These are phyloP conservation scores for Ptychoptera contaminata DNA, from an alignment of 2,888 invertebrate genomes.

Conservation along the genomic window DNA sequence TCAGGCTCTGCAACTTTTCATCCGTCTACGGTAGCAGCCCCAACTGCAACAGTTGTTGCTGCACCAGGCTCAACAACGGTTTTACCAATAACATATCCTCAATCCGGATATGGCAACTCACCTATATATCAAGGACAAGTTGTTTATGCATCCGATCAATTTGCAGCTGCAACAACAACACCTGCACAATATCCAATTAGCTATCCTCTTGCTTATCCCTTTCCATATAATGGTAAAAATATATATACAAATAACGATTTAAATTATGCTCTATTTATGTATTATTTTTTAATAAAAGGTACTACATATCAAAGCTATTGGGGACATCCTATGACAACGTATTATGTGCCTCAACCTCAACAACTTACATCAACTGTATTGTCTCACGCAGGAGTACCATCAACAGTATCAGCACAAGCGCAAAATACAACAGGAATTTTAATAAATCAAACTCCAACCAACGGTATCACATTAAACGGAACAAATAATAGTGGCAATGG, in stretches of 20 bases:
- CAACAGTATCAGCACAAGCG: slow-evolving; percentile 4
- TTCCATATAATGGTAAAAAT: slow-evolving; percentile 25
- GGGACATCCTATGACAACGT: slow-evolving; percentile 27
- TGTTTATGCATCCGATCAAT: slow-evolving; percentile 27
- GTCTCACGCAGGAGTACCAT: slow-evolving; percentile 11
- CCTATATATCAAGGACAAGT: slow-evolving; percentile 29
- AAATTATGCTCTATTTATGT: not conserved
- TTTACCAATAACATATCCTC: slow-evolving; percentile 27
- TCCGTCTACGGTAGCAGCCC: slow-evolving; percentile 17
- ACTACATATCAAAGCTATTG: slow-evolving; percentile 19
- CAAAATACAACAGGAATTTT: slow-evolving; percentile 20
- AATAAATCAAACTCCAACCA: slow-evolving; percentile 3
- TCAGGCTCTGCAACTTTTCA: slow-evolving; percentile 23
- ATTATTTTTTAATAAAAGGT: slow-evolving; percentile 1
- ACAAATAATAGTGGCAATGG: slow-evolving; percentile 7
- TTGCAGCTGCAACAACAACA: slow-evolving; percentile 17
- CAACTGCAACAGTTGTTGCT: slow-evolving; percentile 18
- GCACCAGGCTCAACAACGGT: slow-evolving; percentile 22
- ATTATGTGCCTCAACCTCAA: slow-evolving; percentile 29
- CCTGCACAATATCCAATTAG: slow-evolving; percentile 28
- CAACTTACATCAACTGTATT: slow-evolving; percentile 18
- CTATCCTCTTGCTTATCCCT: slow-evolving; percentile 30
- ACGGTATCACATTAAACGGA: not conserved
- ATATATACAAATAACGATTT: not conserved
- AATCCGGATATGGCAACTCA: slow-evolving; percentile 24